Percentiles rank a stretch among this genome's conserved stretches.
phyloP scores from a whole-genome alignment of 2,113 vertebrate species.

The Sporophila hypoxantha region DNA sequence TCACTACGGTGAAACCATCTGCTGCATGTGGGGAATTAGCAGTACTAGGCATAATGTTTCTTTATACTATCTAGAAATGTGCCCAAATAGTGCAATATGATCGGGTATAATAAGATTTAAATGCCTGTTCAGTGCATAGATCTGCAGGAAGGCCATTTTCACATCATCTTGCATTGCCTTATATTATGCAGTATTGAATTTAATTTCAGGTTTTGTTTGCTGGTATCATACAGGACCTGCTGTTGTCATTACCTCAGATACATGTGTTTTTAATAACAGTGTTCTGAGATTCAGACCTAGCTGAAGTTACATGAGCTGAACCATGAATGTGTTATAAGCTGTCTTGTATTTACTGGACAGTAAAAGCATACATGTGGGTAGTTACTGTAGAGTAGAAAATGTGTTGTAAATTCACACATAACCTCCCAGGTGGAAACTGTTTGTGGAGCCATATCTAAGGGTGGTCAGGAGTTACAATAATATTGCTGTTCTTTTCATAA shows the following conservation, averaged over 20 bases:
- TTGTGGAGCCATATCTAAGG: neutral
- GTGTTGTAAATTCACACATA: neutral
- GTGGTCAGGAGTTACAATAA: neutral
- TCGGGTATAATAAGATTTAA: conserved; percentile 34
- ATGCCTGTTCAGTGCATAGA: neutral
- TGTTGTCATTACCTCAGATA: neutral
- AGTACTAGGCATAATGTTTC: conserved; percentile 37
- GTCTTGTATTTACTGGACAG: neutral
- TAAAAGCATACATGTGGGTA: neutral
- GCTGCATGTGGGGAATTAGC: conserved; percentile 52
- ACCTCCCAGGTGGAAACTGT: neutral
- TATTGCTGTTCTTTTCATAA: neutral
- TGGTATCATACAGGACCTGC: neutral
- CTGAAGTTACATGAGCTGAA: neutral
- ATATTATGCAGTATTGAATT: conserved; percentile 19
- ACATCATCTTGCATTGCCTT: conserved; percentile 1
- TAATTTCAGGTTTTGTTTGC: conserved; percentile 23
- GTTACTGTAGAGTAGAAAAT: neutral
- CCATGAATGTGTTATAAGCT: neutral
- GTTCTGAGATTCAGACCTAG: conserved; percentile 23
- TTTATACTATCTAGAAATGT: conserved; percentile 55
- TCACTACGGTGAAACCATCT: conserved; percentile 51
- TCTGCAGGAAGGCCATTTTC: neutral
- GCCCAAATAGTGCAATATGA: conserved; percentile 59
- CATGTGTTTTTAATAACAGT: conserved; percentile 43